Conservation (phyloP, 2,888 invertebrate genomes). For the Tubulanus polymorphus region DNA sequence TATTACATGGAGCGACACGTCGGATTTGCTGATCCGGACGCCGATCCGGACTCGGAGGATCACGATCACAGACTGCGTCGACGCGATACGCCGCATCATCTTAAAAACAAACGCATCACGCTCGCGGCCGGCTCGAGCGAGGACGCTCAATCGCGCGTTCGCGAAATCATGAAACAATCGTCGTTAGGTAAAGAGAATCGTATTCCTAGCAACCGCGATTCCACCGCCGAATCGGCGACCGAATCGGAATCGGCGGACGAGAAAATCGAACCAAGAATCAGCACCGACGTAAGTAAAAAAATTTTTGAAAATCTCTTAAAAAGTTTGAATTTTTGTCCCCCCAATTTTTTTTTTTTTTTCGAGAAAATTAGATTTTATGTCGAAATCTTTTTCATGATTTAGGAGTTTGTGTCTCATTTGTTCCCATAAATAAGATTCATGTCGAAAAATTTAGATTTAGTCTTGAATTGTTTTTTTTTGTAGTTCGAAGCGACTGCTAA, state of each 20-base stretch:
- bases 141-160: constrained; percentile 45
- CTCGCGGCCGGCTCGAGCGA: constrained; percentile 49
- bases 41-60: constrained; percentile 34
- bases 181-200: constrained; percentile 21
- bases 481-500: too few relatives aligned
- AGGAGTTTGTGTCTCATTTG: too few relatives aligned
- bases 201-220: not conserved
- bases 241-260: too few relatives aligned
- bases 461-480: too few relatives aligned
- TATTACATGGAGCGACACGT: constrained; percentile 32
- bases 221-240: constrained; percentile 3
- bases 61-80: constrained; percentile 63
- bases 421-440: too few relatives aligned
- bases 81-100: constrained; percentile 97
- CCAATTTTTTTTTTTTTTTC: not conserved
- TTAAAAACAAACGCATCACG: constrained; percentile 93
- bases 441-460: too few relatives aligned
- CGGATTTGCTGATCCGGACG: constrained; percentile 19
- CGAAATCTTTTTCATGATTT: not conserved
- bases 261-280: too few relatives aligned
- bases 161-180: constrained; percentile 39
- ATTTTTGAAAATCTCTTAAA: not conserved
- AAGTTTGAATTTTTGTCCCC: not conserved
- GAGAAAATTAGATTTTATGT: not conserved
- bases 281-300: too few relatives aligned